Conservation (phyloP, 2,888 invertebrate genomes). For the Melanostoma scalare region DNA sequence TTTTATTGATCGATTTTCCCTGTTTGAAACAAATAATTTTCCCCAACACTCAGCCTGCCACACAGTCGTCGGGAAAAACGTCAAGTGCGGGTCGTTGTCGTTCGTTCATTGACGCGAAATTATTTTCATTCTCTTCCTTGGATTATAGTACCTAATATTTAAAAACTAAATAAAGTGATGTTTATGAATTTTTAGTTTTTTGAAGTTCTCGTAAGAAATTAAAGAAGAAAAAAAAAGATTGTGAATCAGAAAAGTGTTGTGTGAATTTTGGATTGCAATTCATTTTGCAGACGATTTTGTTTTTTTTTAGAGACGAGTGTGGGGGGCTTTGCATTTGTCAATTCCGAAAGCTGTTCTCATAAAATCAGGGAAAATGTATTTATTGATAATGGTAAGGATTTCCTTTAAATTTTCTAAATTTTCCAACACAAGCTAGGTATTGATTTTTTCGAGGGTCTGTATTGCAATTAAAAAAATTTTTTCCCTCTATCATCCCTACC, state of each 20-base stretch:
- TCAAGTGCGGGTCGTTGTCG: slow-evolving; percentile 72
- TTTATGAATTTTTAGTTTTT: neutral
- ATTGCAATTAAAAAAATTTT: slow-evolving; percentile 42
- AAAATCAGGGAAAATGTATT: slow-evolving; percentile 66
- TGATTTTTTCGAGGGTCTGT: slow-evolving; percentile 55
- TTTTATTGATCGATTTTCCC: slow-evolving; percentile 72
- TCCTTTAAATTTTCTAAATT: slow-evolving; percentile 7
- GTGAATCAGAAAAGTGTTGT: too few species aligned
- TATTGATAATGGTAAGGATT: slow-evolving; percentile 61
- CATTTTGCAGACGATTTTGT: too few species aligned
- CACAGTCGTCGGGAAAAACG: slow-evolving; percentile 63
- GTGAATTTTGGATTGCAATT: too few species aligned
- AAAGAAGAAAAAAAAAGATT: too few species aligned
- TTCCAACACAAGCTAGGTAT: slow-evolving; percentile 32
- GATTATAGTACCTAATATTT: slow-evolving; percentile 19
- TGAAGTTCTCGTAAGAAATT: neutral
- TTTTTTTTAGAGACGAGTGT: slow-evolving; percentile 3
- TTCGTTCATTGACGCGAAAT: slow-evolving; percentile 71
- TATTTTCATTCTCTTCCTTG: slow-evolving; percentile 46
- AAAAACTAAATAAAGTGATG: neutral
- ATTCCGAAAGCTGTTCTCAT: slow-evolving; percentile 35
- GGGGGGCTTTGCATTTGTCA: slow-evolving; percentile 20
- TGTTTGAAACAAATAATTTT: slow-evolving; percentile 60
- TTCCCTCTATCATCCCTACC: slow-evolving; percentile 23
- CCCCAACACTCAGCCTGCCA: slow-evolving; percentile 59